phyloP scores from a whole-genome alignment of 1,140 invertebrate species.

The Leptinotarsa texana region DNA sequence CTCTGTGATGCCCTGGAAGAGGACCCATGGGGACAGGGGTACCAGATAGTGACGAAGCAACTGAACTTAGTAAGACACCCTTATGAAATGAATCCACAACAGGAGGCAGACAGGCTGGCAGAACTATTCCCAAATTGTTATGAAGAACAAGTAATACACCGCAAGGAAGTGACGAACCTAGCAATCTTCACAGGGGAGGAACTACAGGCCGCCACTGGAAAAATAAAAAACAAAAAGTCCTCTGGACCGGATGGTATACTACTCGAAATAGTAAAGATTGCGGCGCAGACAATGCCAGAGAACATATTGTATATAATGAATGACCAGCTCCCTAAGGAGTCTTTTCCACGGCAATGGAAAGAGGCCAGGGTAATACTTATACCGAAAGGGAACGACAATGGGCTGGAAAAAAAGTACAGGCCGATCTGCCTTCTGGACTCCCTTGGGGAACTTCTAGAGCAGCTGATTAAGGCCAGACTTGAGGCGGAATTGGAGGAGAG shows the following conservation, averaged over 20 bases:
- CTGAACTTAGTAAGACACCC: not conserved
- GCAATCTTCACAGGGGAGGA: not conserved
- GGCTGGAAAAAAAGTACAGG: slow-evolving; percentile 16
- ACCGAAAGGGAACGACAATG: not conserved
- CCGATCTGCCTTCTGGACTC: slow-evolving; percentile 43
- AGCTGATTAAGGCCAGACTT: slow-evolving; percentile 33
- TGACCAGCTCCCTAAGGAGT: slow-evolving; percentile 2
- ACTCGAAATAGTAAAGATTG: slow-evolving; percentile 23
- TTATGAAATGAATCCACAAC: not conserved
- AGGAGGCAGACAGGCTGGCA: not conserved
- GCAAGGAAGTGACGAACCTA: not conserved
- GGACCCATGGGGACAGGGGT: not conserved
- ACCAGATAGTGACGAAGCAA: not conserved
- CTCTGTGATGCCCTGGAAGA: slow-evolving; percentile 5
- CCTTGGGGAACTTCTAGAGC: slow-evolving; percentile 40
- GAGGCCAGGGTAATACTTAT: slow-evolving; percentile 27
- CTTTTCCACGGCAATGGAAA: slow-evolving; percentile 34
- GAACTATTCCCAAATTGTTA: not conserved
- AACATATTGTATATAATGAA: slow-evolving; percentile 27
- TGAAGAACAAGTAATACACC: not conserved
- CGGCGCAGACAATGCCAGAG: not conserved
- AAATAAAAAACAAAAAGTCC: not conserved
- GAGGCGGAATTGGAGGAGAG: slow-evolving; percentile 22
- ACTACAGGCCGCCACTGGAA: not conserved
- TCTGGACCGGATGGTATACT: not conserved